A percentile compares a stretch with the other conserved stretches of the same genome.
phyloP scores from a whole-genome alignment of 2,113 vertebrate species.

The Felis chaus region DNA sequence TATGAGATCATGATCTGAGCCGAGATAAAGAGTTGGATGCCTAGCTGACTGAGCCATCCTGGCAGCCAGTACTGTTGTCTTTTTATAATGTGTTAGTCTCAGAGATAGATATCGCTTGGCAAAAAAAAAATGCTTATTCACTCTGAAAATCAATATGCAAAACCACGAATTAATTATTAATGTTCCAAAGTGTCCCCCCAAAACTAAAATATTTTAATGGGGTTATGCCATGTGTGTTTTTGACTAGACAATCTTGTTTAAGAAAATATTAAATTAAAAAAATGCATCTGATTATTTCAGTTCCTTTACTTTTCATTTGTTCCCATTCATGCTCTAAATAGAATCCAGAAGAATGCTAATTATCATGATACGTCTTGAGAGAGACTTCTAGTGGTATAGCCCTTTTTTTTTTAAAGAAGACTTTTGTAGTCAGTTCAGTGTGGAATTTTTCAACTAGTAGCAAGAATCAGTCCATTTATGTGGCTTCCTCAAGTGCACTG shows the following conservation, averaged over 20 bases:
- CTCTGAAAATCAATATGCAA: neutral
- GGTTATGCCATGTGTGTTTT: neutral
- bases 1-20: too few relatives aligned
- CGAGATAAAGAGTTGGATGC: too few relatives aligned
- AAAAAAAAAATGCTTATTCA: neutral
- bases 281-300: neutral
- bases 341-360: neutral
- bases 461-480: neutral
- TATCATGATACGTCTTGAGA: neutral
- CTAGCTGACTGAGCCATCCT: too few relatives aligned
- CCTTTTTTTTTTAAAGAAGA: neutral
- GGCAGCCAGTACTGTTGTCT: neutral
- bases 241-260: neutral
- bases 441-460: neutral
- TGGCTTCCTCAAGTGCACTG: neutral
- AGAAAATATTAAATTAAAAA: neutral
- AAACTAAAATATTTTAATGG: neutral
- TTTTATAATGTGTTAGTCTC: neutral
- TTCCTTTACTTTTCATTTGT: neutral
- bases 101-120: neutral
- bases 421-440: neutral
- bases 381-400: neutral
- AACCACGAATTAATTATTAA: conserved; percentile 23
- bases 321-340: neutral
- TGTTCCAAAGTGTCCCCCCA: neutral